Evolutionary conservation across 2,797 vertebrate species (phyloP), one percentile per base, ranked within the genome.

Genomic region (Microctenopoma lineatum): DNA sequence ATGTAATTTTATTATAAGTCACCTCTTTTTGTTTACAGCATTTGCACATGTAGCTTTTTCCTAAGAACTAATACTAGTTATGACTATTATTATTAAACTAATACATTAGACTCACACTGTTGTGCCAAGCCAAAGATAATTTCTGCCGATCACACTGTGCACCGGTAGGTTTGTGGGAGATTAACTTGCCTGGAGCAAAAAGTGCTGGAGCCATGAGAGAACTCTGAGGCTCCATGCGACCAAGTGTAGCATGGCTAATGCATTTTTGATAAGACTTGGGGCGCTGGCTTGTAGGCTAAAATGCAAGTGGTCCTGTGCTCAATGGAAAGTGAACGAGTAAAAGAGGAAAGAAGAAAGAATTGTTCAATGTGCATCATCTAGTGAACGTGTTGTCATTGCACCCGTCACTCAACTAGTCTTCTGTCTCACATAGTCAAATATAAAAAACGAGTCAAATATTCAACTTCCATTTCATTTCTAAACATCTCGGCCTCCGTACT

Each of bases 191-290:
- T 63, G n/a, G 55, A 83, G 83, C 73, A 34, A 77, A 70, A 80
- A 83, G 65, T 83, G 81, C 80, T 56, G 44, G 66, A 63, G 80
- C 80, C 46, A 65, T 15, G 54, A 81, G 76, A 86, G 63, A 45
- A 66, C 81, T 83, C 65, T 16, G 47, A 82, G 83, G 80, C 79
- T 59, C 58, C 71, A 55, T 70, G 73, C 66, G 80, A 85, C 86
- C 80, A 84, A 84, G 84, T 83, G 77, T 70, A 81, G 82, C 84
- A 70, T 78, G 66, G 81, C 77, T 87, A 84, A 45, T 45, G 42
- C 42, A 45, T 45, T 45, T 45, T 45, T 45, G 6, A 45, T 44
- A 44, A n/a, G 15, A n/a, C 14, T 44, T 15, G 14, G 42, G 42
- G 42, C 3, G 42, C 42, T n/a, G 15, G 15, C 42, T 44, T n/a